Conservation (phyloP, 1,140 invertebrate genomes). For the Drosophila sucinea region DNA sequence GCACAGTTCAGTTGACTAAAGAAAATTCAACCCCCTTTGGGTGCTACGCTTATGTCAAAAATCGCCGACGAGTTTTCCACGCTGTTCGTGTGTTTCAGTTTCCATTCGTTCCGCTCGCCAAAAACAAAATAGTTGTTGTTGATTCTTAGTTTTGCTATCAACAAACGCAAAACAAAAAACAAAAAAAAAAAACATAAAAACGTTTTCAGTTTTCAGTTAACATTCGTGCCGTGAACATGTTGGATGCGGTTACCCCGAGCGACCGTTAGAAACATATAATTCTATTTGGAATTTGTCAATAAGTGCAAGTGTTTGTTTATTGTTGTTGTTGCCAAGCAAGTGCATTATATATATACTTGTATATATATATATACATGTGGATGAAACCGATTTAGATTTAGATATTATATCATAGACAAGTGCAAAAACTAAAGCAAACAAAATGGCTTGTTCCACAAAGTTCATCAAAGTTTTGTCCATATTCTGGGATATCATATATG, state of each 20-base stretch:
- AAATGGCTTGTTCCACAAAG: constrained; percentile 77
- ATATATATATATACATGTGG: not conserved
- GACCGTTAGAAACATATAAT: constrained; percentile 51
- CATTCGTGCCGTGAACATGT: constrained; percentile 67
- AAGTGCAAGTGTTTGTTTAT: constrained; percentile 44
- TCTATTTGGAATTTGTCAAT: constrained; percentile 61
- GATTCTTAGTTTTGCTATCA: constrained; percentile 8
- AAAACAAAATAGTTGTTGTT: constrained; percentile 25
- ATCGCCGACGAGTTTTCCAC: constrained; percentile 41
- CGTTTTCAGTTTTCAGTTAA: constrained; percentile 55
- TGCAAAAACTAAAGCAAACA: constrained; percentile 26
- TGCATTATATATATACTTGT: constrained; percentile 27
- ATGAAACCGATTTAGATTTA: not conserved
- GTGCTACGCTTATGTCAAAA: not conserved
- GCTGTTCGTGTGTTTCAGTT: constrained; percentile 37
- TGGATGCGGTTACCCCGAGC: constrained; percentile 55
- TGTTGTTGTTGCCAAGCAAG: constrained; percentile 3
- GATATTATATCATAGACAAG: not conserved
- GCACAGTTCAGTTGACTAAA: too few species aligned
- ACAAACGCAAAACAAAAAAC: not conserved
- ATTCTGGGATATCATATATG: constrained; percentile 69
- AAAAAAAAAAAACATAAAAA: constrained; percentile 32
- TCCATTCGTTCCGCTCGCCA: constrained; percentile 44
- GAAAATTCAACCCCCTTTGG: not conserved
- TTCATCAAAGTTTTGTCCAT: constrained; percentile 64